Conservation (phyloP, 2,797 vertebrate species). For the Sebastes itinus region DNA sequence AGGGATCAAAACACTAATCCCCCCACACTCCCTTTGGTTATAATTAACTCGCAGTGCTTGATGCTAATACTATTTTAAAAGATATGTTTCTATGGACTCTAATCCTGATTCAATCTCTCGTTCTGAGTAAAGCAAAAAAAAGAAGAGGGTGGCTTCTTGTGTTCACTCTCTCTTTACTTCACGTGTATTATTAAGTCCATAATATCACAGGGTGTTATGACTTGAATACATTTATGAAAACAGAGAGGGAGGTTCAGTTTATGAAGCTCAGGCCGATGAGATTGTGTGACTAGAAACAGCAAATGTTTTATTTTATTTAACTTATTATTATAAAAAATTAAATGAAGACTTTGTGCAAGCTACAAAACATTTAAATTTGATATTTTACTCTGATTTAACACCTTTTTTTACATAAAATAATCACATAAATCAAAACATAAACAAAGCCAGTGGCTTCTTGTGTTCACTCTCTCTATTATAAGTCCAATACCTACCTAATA, state of each 20-base stretch:
- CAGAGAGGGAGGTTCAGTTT: neutral
- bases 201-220: constrained; percentile 21
- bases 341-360: neutral
- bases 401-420: no score
- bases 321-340: neutral
- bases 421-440: no score
- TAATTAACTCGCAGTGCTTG: constrained; percentile 65
- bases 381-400: no score
- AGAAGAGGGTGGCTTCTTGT: constrained; percentile 15
- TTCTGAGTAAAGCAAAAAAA: constrained; percentile 32
- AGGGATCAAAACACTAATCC: constrained; percentile 87
- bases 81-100: constrained; percentile 55
- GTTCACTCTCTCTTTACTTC: constrained; percentile 13
- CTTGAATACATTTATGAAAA: neutral
- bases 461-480: no score
- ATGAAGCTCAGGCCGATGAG: neutral
- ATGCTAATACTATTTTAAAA: constrained; percentile 65
- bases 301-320: constrained; percentile 20
- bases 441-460: no score
- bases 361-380: no score
- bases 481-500: no score
- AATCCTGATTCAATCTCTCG: constrained; percentile 52
- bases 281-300: neutral
- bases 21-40: constrained; percentile 66
- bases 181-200: constrained; percentile 6